phyloP scores from a whole-genome alignment of 2,113 vertebrate genomes.

The Gymnarchus niloticus region DNA sequence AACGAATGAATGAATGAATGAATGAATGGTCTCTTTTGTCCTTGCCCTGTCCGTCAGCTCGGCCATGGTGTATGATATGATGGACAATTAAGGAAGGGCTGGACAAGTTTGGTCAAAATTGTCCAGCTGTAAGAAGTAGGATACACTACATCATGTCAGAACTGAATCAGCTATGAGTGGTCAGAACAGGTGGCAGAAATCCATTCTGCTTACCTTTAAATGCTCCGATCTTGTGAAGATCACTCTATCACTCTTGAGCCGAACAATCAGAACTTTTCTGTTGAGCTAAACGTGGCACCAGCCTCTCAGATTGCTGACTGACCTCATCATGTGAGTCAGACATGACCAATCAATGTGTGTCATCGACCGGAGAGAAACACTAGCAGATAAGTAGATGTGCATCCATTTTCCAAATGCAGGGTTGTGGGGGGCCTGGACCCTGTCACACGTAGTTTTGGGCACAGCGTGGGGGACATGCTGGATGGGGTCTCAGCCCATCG shows the following conservation, averaged over 20 bases:
- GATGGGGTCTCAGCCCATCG: too few species aligned
- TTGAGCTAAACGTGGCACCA: neutral
- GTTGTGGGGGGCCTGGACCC: too few species aligned
- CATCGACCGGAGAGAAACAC: too few species aligned
- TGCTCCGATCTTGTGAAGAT: neutral
- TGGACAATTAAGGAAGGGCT: neutral
- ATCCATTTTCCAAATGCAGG: too few species aligned
- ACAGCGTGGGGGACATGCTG: too few species aligned
- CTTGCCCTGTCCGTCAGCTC: too few species aligned
- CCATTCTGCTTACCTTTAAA: neutral
- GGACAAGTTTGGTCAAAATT: neutral
- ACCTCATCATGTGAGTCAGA: conserved; percentile 14
- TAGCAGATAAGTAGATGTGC: too few species aligned
- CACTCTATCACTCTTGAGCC: too few species aligned
- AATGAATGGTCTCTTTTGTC: too few species aligned
- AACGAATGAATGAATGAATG: neutral
- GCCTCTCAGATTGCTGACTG: neutral
- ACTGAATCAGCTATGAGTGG: neutral
- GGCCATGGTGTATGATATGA: neutral
- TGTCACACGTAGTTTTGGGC: too few species aligned
- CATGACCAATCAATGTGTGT: neutral
- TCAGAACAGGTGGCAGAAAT: neutral
- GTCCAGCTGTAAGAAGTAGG: neutral
- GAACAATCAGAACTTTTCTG: neutral
- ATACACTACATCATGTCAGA: neutral